phyloP scores from a whole-genome alignment of 30 jellyfish, hydroid and myxozoan species.

The Cassiopea andromeda region DNA sequence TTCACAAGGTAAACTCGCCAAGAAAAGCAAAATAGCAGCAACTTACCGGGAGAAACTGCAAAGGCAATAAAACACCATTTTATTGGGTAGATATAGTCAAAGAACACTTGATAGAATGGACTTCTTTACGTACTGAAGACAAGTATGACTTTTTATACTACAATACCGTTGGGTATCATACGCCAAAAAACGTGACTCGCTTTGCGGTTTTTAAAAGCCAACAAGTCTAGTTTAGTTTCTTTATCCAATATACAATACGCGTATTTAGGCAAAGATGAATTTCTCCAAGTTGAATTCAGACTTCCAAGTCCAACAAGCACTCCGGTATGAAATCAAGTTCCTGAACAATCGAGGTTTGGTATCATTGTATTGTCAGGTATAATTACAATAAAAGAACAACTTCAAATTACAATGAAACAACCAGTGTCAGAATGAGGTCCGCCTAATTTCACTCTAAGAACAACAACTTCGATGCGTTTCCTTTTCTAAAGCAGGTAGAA shows the following conservation, averaged over 20 bases:
- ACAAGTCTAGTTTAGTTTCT: background rate
- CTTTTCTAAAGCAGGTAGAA: background rate
- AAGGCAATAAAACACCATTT: constrained; percentile 58
- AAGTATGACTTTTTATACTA: background rate
- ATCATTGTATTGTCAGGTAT: background rate
- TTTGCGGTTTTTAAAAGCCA: background rate
- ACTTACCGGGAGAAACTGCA: constrained; percentile 52
- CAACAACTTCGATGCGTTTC: background rate
- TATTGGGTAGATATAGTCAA: background rate
- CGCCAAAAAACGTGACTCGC: background rate
- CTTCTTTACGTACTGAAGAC: background rate
- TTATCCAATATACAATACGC: background rate
- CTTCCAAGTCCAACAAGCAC: background rate
- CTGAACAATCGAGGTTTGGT: background rate
- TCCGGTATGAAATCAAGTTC: background rate
- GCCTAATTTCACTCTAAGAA: background rate
- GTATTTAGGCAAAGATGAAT: background rate
- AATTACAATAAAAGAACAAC: background rate
- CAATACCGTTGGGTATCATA: background rate
- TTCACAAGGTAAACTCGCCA: no score
- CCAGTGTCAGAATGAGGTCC: background rate
- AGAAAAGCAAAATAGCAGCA: background rate
- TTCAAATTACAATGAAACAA: background rate
- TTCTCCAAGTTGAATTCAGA: background rate
- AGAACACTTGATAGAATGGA: background rate